Base-by-base conservation (phyloP, 2,797 vertebrate species). In the Labeo calbasu region DNA sequence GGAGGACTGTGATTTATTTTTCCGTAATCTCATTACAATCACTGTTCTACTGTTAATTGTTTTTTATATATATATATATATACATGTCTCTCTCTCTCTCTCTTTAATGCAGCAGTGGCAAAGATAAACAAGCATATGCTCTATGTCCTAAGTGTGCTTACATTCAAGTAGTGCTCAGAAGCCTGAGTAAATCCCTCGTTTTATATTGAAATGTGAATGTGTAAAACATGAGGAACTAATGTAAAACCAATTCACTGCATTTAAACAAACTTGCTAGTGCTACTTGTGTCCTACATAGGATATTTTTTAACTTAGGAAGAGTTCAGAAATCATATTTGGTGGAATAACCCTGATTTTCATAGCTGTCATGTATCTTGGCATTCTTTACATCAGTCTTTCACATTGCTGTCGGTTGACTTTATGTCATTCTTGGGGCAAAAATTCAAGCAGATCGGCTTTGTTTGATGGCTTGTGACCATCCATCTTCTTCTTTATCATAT, bases 1-100 rank as follows among this genome's bases (percentile, higher is more conserved):
- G 23, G 5, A 25, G 59, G 77, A 11, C 78, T 80, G 63, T 25
- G 66, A 68, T 70, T 85, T 65, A 70, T 76, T 76, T 43, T 50
- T 77, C 25, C 7, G 36, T 80, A 65, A 63, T 82, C 66, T 9
- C 19, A 32, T 68, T 14, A 53, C 48, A 69, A 66, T 68, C 32
- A 32, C 63, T 32, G 55, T 46, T 65, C 59, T 66, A 32, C 19
- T 5, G 0, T 66, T 50, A 79, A 79, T 36, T 65, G 43, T 55
- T 36, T 32, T 12, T 11, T 32, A 50, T 46, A 7, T 36, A 36
- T 36, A 36, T 36, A 36, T 36, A 36, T 36, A 36, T 36, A 4
- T 36, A 40, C 21, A 48, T 46, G 4, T 25, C 3, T 50, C 32
- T 21, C 6, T 6, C 48, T 32, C 25, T 25, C 21, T n/a, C 46